These are phyloP conservation scores for Monarcha castaneiventris DNA, from an alignment of 2,113 vertebrate species.

Conservation along the genomic window DNA sequence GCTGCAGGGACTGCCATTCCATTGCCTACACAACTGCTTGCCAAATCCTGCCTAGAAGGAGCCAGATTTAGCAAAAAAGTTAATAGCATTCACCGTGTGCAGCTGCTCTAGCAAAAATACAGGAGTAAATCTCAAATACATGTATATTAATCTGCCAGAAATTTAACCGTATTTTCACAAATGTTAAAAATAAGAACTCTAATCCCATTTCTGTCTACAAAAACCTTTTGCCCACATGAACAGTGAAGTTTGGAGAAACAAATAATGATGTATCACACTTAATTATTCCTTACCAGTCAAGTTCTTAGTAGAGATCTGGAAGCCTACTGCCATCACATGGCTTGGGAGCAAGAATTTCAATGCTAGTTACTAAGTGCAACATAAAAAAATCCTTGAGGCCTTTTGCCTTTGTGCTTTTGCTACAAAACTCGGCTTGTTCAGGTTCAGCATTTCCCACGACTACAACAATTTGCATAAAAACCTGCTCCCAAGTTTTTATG, in stretches of 20 bases:
- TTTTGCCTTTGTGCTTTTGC: not conserved
- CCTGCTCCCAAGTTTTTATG: not conserved
- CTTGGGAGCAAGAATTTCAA: conserved; percentile 4
- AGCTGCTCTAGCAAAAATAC: not conserved
- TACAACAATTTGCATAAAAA: not conserved
- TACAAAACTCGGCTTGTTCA: conserved; percentile 27
- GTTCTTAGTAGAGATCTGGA: not conserved
- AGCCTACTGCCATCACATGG: not conserved
- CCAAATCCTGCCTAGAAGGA: not conserved
- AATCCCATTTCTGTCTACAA: not conserved
- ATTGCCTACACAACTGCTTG: not conserved
- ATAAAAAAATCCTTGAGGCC: not conserved
- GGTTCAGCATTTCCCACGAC: conserved; percentile 19
- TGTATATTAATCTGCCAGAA: not conserved
- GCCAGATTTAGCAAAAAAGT: not conserved
- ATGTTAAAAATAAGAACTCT: not conserved
- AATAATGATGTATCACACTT: not conserved
- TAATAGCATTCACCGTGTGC: not conserved
- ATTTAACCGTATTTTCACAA: not conserved
- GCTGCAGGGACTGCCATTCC: not conserved
- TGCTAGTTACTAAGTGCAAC: conserved; percentile 13
- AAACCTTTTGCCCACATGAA: not conserved
- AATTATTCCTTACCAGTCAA: conserved; percentile 8
- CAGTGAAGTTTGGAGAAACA: not conserved
- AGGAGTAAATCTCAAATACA: not conserved